A percentile compares a stretch with the other conserved stretches of the same genome.
Conservation (phyloP, 2,888 invertebrate genomes). For the Spisula subtruncata region DNA sequence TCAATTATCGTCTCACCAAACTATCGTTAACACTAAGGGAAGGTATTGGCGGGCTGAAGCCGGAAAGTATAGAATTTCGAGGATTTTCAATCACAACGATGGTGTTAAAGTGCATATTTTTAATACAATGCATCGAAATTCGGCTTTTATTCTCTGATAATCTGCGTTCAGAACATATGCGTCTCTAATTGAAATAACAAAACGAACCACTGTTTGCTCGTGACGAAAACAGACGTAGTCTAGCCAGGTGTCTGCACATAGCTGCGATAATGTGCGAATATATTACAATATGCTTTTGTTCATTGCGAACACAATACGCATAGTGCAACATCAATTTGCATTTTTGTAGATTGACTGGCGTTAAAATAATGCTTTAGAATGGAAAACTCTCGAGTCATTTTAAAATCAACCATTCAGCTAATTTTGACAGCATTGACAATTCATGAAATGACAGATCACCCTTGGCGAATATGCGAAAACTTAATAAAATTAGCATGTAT, state of each 20-base stretch:
- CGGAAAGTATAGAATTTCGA: slow-evolving; percentile 9
- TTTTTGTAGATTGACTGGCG: too few relatives aligned
- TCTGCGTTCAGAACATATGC: neutral
- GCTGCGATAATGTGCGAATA: neutral
- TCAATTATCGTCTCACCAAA: slow-evolving; percentile 21
- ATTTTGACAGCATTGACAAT: too few relatives aligned
- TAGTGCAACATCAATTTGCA: too few relatives aligned
- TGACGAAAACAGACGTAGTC: neutral
- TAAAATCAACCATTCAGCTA: too few relatives aligned
- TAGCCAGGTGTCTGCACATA: slow-evolving; percentile 16
- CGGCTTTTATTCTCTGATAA: neutral
- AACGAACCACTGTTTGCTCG: neutral
- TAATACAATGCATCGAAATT: neutral
- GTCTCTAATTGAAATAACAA: neutral
- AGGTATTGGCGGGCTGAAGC: neutral
- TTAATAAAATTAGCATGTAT: too few relatives aligned
- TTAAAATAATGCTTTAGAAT: too few relatives aligned
- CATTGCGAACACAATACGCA: too few relatives aligned
- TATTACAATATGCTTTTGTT: neutral
- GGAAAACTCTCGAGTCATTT: too few relatives aligned
- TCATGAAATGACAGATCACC: too few relatives aligned
- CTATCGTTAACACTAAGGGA: neutral
- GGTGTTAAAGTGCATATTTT: neutral
- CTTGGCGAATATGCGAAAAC: too few relatives aligned
- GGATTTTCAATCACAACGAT: neutral